Percentiles rank a stretch among this genome's conserved stretches.
Evolutionary conservation across 1,140 invertebrate species (phyloP).

Genomic region (Pachypeltis micranthus): DNA sequence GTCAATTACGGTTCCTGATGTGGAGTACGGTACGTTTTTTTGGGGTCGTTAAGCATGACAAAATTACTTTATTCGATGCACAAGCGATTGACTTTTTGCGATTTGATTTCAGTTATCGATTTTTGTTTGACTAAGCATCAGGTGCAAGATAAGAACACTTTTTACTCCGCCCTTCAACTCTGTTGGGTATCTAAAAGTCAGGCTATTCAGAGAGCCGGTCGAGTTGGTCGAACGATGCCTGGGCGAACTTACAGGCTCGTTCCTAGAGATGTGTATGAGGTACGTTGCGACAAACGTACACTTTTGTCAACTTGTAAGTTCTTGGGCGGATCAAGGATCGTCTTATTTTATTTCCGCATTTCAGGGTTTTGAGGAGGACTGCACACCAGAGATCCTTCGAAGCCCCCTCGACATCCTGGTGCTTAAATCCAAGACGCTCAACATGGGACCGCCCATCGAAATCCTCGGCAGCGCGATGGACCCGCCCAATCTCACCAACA

Average conservation of each 20-base stretch:
- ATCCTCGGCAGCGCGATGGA: slow-evolving; percentile 74
- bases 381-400: slow-evolving; percentile 62
- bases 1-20: slow-evolving; percentile 87
- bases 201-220: slow-evolving; percentile 78
- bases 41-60: too few relatives aligned
- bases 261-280: slow-evolving; percentile 54
- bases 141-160: slow-evolving; percentile 56
- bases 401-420: slow-evolving; percentile 72
- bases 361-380: slow-evolving; percentile 42
- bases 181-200: slow-evolving; percentile 82
- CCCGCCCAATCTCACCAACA: slow-evolving; percentile 72
- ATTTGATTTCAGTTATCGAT: slow-evolving; percentile 69
- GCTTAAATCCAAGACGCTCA: slow-evolving; percentile 69
- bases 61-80: too few relatives aligned
- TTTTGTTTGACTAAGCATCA: slow-evolving; percentile 85
- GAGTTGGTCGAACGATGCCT: slow-evolving; percentile 72
- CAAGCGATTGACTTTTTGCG: not conserved
- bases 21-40: slow-evolving; percentile 56
- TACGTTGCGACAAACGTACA: slow-evolving; percentile 30
- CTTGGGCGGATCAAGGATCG: too few relatives aligned
- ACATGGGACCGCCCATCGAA: slow-evolving; percentile 71
- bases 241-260: slow-evolving; percentile 83
- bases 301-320: not conserved
- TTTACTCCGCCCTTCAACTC: slow-evolving; percentile 66
- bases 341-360: too few relatives aligned